Conservation (phyloP, 2,888 invertebrate genomes). For the Rhorus exstirpatorius region DNA sequence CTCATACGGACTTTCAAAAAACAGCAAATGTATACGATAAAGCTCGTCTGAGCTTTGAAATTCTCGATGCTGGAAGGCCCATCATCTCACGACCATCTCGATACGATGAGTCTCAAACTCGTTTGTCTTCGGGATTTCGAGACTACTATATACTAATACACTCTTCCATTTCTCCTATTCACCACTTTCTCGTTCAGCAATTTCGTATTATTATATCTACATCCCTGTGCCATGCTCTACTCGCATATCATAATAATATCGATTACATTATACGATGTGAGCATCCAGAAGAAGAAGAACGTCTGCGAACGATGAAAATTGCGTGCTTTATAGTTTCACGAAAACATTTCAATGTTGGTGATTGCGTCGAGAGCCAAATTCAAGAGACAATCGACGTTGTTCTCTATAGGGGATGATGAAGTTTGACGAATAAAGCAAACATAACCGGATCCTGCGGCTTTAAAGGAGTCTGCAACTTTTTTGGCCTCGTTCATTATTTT, state of each 20-base stretch:
- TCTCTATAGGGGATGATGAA: neutral
- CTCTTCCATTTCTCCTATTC: slow-evolving; percentile 18
- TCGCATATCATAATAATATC: slow-evolving; percentile 52
- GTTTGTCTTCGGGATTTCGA: slow-evolving; percentile 57
- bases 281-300: slow-evolving; percentile 1
- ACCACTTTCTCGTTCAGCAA: slow-evolving; percentile 21
- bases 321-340: slow-evolving; percentile 2
- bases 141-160: slow-evolving; percentile 31
- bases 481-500: neutral
- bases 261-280: slow-evolving; percentile 40
- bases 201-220: slow-evolving; percentile 38
- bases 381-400: neutral
- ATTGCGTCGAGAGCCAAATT: neutral
- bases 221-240: neutral
- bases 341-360: neutral
- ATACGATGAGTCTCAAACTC: slow-evolving; percentile 43
- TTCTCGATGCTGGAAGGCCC: slow-evolving; percentile 20
- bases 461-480: neutral
- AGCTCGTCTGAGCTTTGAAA: slow-evolving; percentile 51
- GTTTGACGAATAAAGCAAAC: neutral
- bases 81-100: slow-evolving; percentile 28
- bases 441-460: neutral
- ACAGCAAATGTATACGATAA: slow-evolving; percentile 57
- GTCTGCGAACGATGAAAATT: slow-evolving; percentile 34
- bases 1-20: slow-evolving; percentile 19